Conservation (phyloP, 2,888 invertebrate species). For the Apamea crenata region DNA sequence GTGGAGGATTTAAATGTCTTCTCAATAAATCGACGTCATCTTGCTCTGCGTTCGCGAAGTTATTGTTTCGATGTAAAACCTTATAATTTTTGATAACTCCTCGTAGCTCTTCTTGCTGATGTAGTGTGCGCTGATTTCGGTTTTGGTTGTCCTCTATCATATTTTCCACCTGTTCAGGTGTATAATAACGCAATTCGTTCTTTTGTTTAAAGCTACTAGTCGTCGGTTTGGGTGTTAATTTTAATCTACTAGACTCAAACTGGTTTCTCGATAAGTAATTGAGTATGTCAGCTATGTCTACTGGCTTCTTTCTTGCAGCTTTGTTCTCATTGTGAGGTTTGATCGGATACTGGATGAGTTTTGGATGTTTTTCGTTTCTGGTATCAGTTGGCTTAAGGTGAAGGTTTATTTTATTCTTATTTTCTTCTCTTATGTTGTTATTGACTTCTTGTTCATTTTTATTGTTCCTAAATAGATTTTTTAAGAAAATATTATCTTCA, state of each 20-base stretch:
- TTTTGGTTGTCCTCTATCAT: slow-evolving; percentile 59
- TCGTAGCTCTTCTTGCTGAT: slow-evolving; percentile 80
- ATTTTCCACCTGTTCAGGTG: slow-evolving; percentile 68
- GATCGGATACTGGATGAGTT: slow-evolving; percentile 74
- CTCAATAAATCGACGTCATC: slow-evolving; percentile 71
- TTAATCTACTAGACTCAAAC: slow-evolving; percentile 84
- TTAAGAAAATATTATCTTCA: slow-evolving; percentile 83
- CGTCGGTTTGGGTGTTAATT: slow-evolving; percentile 74
- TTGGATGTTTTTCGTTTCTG: slow-evolving; percentile 76
- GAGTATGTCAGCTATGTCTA: slow-evolving; percentile 81
- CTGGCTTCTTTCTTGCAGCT: slow-evolving; percentile 74
- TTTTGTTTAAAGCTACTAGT: slow-evolving; percentile 71
- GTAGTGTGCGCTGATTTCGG: slow-evolving; percentile 72
- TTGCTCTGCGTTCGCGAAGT: slow-evolving; percentile 72
- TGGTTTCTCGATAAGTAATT: slow-evolving; percentile 84
- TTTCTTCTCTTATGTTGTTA: slow-evolving; percentile 66
- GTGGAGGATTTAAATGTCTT: slow-evolving; percentile 76
- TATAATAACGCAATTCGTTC: slow-evolving; percentile 72
- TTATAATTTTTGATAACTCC: slow-evolving; percentile 87
- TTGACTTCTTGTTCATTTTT: slow-evolving; percentile 63
- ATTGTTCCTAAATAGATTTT: slow-evolving; percentile 76
- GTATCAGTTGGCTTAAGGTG: slow-evolving; percentile 68
- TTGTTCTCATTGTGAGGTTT: slow-evolving; percentile 78
- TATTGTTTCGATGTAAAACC: slow-evolving; percentile 83
- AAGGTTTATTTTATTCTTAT: slow-evolving; percentile 56